Base-by-base conservation (phyloP, 92 coral and sea anemone species). In the Meandrina meandrites region DNA sequence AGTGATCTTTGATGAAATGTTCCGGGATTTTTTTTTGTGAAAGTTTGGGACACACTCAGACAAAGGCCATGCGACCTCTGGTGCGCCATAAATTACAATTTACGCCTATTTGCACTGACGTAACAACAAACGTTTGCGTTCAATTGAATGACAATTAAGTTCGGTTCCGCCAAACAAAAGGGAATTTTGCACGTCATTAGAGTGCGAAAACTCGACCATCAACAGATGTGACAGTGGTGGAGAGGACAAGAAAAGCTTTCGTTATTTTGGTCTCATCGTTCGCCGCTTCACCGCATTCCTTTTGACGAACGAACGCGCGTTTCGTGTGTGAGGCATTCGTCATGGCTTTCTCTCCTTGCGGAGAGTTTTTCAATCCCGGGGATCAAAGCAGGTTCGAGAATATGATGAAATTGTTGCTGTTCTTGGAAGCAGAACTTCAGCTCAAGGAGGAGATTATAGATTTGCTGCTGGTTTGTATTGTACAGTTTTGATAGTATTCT, bases 361-460 rank as follows among this genome's bases (percentile, higher is more conserved):
- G 76, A 78, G 88, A 64, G 31, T 35, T 19, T 14, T 45, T 28
- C 24, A 50, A 19, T 22, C 76, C 83, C 47, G 76, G 82, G 0
- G 93, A 88, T 66, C 91, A 87, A 32, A 51, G 91, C 79, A 89
- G 91, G 8, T 95, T 93, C 47, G 98, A 97, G 76, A 95, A 96
- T 70, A 97, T 97, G 99, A 72, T 97, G 79, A 94, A 94, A 54
- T 90, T 97, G 37, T 89, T 97, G 58, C 93, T 97, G 37, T 93
- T 92, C 92, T 88, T 95, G 75, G 99, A 97, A 80, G 95, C 97
- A 32, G 99, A 97, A 85, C 81, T 97, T 78, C 98, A 95, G 76
- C 93, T 96, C 75, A 97, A 97, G 76, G 99, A 97, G 88, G 99
- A 96, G 68, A 86, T 97, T 36, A 90, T 97, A 51, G 96, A 96